Base-by-base conservation (phyloP, 2,888 invertebrate genomes). In the Eudasyphora cyanicolor region DNA sequence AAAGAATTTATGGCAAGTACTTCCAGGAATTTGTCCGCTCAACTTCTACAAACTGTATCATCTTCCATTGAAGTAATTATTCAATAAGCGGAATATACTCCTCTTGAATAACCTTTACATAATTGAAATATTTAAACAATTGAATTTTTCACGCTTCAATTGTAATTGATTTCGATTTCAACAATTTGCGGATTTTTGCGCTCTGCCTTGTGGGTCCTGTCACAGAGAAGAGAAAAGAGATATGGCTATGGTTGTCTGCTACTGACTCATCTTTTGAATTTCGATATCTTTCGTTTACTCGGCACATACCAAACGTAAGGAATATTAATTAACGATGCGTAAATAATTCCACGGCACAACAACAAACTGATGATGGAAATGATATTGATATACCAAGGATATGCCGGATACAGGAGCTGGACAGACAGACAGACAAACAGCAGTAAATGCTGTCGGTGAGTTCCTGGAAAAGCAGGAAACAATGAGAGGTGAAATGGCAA, bases 281-380 rank as follows among this genome's bases (percentile, higher is more conserved):
- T 60, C 60, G 73, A 60, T 73, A 73, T 42, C 57, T 57, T 73
- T 27, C 38, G 38, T 70, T 49, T 32, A 17, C 45, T 49, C 27
- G 3, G n/a, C n/a, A n/a, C n/a, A n/a, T n/a, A n/a, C n/a, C 14
- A 14, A 45, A 12, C 45, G 14, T 12, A 78, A 73, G 75, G 64
- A 81, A 84, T 79, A 81, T 81, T 84, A 84, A 81, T 84, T 84
- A 84, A 84, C 81, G 81, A 78, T 76, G 78, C 81, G 84, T 84
- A 71, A 84, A 84, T 84, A 84, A 84, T 57, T 5, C 24, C 57
- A 57, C 57, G 21, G 49, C 21, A 57, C 57, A n/a, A 19, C 21
- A 54, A 24, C 12, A 27, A 7, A 27, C 54, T 54, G 54, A 21
- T 54, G 57, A 57, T 27, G 57, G 54, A 24, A 24, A 57, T 57